These are phyloP conservation scores for Psococerastis gibbosa DNA, from an alignment of 2,888 invertebrate genomes.

Conservation along the genomic window DNA sequence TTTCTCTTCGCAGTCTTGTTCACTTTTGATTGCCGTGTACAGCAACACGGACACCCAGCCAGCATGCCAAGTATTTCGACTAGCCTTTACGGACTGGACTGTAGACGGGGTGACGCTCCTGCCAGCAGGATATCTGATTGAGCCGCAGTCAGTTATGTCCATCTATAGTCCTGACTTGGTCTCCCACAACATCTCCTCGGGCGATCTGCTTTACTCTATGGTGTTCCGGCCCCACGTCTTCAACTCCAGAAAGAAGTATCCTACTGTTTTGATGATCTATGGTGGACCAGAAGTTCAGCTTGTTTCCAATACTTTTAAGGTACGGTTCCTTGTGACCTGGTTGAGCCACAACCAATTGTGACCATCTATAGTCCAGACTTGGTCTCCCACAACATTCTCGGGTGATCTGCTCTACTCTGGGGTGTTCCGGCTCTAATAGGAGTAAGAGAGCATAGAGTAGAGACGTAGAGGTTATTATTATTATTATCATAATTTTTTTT, in stretches of 20 bases:
- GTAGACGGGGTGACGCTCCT: conserved; percentile 47
- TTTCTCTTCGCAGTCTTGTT: conserved; percentile 64
- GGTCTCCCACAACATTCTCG: not conserved
- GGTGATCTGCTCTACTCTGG: not conserved
- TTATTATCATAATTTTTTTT: no score
- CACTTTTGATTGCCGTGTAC: conserved; percentile 62
- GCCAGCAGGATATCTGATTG: conserved; percentile 50
- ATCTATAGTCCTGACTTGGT: conserved; percentile 54
- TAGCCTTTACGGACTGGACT: conserved; percentile 44
- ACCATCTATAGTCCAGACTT: no score
- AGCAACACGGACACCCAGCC: conserved; percentile 68
- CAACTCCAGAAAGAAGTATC: conserved; percentile 46
- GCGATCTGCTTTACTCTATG: conserved; percentile 64
- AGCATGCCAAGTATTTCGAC: conserved; percentile 49
- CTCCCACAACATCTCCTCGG: conserved; percentile 45
- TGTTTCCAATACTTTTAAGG: conserved; percentile 89
- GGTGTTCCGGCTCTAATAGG: no score
- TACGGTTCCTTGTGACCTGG: conserved; percentile 23
- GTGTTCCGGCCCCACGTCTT: conserved; percentile 65
- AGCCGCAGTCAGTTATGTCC: conserved; percentile 38
- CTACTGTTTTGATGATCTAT: conserved; percentile 90
- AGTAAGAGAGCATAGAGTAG: no score
- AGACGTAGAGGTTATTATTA: no score
- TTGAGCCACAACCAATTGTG: no score
- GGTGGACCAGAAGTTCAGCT: conserved; percentile 97